Evolutionary conservation across 2,888 invertebrate genomes (phyloP).

Genomic region (Branchellion lobata): DNA sequence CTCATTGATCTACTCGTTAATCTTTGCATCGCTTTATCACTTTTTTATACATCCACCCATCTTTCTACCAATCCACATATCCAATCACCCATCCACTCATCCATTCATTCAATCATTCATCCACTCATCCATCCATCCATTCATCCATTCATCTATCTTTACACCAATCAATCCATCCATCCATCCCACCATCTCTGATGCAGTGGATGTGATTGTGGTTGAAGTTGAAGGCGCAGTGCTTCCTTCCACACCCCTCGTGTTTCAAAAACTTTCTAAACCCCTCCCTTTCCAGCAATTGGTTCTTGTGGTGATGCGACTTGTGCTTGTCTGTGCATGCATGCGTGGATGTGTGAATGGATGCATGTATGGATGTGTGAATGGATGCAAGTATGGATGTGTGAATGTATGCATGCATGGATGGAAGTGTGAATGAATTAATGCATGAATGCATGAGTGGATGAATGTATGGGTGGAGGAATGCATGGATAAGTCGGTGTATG

Average conservation of each 20-base stretch:
- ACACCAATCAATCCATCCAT: no score
- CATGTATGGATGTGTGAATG: no score
- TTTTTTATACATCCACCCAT: background rate
- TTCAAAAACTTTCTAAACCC: slow-evolving; percentile 99
- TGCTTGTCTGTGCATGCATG: slow-evolving; percentile 87
- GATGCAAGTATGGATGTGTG: no score
- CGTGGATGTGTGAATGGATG: no score
- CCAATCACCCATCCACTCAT: background rate
- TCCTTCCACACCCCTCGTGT: slow-evolving; percentile 87
- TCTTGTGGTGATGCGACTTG: slow-evolving; percentile 95
- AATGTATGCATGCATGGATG: no score
- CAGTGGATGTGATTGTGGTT: slow-evolving; percentile 98
- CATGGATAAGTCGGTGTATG: no score
- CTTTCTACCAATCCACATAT: background rate
- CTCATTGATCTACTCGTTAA: background rate
- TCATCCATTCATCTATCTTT: background rate
- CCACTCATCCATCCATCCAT: background rate
- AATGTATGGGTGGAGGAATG: no score
- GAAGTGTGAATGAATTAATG: no score
- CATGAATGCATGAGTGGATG: no score
- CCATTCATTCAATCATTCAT: background rate
- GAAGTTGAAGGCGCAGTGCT: slow-evolving; percentile 86
- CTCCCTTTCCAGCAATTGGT: slow-evolving; percentile 88
- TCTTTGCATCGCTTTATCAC: background rate
- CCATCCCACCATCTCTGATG: slow-evolving; percentile 70